phyloP scores from a whole-genome alignment of 2,888 invertebrate genomes.

The Callyntrura guangdongensis region DNA sequence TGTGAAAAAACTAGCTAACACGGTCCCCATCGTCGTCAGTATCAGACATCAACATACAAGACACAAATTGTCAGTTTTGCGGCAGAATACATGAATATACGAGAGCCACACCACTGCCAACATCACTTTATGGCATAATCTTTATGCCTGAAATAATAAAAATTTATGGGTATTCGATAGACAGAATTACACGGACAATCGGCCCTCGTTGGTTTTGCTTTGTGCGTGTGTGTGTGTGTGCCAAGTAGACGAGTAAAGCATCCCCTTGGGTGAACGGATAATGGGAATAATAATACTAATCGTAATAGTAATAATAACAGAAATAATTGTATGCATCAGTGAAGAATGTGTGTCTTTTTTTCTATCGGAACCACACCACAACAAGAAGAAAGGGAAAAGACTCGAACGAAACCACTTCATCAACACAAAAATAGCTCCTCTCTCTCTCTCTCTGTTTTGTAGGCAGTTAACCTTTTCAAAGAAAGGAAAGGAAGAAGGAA shows the following conservation, averaged over 20 bases:
- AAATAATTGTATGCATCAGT: slow-evolving; percentile 75
- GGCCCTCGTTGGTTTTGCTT: slow-evolving; percentile 45
- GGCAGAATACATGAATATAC: not conserved
- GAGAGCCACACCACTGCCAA: slow-evolving; percentile 68
- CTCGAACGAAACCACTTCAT: slow-evolving; percentile 24
- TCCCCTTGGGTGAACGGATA: slow-evolving; percentile 78
- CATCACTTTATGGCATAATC: slow-evolving; percentile 56
- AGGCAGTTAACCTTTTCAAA: slow-evolving; percentile 75
- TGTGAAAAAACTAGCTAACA: slow-evolving; percentile 5
- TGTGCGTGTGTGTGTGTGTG: slow-evolving; percentile 18
- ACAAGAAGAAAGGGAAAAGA: slow-evolving; percentile 11
- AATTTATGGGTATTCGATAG: slow-evolving; percentile 85
- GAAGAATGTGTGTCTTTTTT: slow-evolving; percentile 33
- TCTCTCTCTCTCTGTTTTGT: not conserved
- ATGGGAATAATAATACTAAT: slow-evolving; percentile 75
- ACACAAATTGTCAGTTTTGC: not conserved
- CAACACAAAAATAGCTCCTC: slow-evolving; percentile 40
- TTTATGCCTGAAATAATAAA: slow-evolving; percentile 84
- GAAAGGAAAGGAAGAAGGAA: slow-evolving; percentile 78
- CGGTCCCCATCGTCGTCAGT: not conserved
- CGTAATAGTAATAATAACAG: slow-evolving; percentile 71
- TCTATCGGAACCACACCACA: slow-evolving; percentile 38
- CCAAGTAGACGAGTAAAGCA: slow-evolving; percentile 59
- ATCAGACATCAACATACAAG: slow-evolving; percentile 38
- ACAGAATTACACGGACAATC: slow-evolving; percentile 66